Evolutionary conservation across 2,888 invertebrate genomes (phyloP).

Genomic region (Beris morrisii): DNA sequence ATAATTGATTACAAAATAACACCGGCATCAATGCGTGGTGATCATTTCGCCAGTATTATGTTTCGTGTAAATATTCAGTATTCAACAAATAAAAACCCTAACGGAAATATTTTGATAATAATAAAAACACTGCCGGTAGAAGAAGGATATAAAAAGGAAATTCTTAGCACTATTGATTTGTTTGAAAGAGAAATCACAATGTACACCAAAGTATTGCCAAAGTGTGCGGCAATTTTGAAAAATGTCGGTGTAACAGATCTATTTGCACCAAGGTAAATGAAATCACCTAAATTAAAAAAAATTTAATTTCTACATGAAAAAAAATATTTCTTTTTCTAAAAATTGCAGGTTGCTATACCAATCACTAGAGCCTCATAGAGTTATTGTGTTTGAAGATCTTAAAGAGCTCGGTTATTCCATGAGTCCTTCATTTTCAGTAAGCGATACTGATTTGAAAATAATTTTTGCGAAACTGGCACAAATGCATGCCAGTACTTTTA

Average conservation of each 20-base stretch:
- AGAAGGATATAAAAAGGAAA: slow-evolving; percentile 21
- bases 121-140: slow-evolving; percentile 15
- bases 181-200: slow-evolving; percentile 13
- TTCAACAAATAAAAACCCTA: neutral
- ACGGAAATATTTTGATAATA: neutral
- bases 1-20: slow-evolving; percentile 11
- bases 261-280: slow-evolving; percentile 12
- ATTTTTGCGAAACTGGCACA: slow-evolving; percentile 22
- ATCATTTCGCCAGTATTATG: slow-evolving; percentile 28
- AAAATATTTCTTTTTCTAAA: neutral
- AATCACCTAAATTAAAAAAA: neutral
- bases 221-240: neutral
- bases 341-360: slow-evolving; percentile 5
- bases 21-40: slow-evolving; percentile 12
- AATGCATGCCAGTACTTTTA: slow-evolving; percentile 8
- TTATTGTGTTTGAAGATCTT: slow-evolving; percentile 21
- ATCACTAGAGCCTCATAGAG: slow-evolving; percentile 5
- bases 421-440: neutral
- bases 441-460: slow-evolving; percentile 2
- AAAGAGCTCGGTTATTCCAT: slow-evolving; percentile 13
- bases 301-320: neutral
- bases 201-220: slow-evolving; percentile 10
- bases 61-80: slow-evolving; percentile 6
- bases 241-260: neutral
- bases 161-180: slow-evolving; percentile 5